phyloP scores from a whole-genome alignment of 2,113 vertebrate species.

The Corvus hawaiiensis region DNA sequence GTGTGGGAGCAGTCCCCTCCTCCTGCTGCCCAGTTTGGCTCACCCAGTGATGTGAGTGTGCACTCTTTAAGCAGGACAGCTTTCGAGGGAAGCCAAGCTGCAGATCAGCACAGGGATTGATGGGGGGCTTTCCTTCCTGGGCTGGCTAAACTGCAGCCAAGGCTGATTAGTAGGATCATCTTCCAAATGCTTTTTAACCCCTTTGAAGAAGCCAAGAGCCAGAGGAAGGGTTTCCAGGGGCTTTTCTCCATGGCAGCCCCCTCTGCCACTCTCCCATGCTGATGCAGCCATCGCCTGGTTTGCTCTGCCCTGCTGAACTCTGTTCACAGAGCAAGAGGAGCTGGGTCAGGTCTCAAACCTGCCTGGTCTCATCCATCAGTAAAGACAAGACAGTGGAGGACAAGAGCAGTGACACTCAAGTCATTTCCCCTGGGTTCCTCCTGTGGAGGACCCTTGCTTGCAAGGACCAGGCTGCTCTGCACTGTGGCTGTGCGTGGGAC shows the following conservation, averaged over 20 bases:
- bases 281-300: background rate
- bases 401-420: background rate
- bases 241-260: background rate
- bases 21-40: background rate
- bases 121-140: background rate
- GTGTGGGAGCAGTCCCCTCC: background rate
- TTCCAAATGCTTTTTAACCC: background rate
- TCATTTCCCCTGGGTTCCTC: background rate
- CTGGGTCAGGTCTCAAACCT: background rate
- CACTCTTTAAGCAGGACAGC: background rate
- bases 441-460: background rate
- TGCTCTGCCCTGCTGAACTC: background rate
- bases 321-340: accelerated
- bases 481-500: background rate
- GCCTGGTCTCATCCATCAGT: background rate
- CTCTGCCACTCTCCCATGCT: background rate
- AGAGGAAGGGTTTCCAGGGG: background rate
- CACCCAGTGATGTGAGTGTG: background rate
- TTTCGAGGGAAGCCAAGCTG: background rate
- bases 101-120: background rate
- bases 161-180: background rate
- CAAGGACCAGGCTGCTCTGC: background rate
- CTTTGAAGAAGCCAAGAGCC: background rate
- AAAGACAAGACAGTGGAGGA: background rate
- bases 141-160: background rate